These are phyloP conservation scores for Scaptomyza caliginosa DNA, from an alignment of 2,888 invertebrate genomes.

Conservation along the genomic window DNA sequence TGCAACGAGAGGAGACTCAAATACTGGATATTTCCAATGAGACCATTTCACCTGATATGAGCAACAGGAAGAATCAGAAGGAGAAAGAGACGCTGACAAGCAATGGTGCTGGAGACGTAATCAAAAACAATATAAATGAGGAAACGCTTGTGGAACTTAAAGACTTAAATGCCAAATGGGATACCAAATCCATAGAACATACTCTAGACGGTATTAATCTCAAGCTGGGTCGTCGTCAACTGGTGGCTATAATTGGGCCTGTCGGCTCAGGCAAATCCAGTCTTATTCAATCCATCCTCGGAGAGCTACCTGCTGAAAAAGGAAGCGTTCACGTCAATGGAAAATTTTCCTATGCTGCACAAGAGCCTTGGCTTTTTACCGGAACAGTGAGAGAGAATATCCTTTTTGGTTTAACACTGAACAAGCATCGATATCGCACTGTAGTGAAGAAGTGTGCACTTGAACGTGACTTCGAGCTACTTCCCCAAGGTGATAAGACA, in stretches of 20 bases:
- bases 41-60: background rate
- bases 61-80: background rate
- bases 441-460: conserved; percentile 84
- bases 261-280: conserved; percentile 88
- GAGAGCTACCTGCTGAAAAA: conserved; percentile 84
- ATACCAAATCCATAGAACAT: conserved; percentile 86
- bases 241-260: conserved; percentile 88
- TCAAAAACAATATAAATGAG: background rate
- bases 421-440: conserved; percentile 86
- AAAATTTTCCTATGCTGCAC: conserved; percentile 89
- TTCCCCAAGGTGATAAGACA: conserved; percentile 87
- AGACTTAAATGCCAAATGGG: conserved; percentile 89
- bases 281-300: conserved; percentile 85
- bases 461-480: conserved; percentile 85
- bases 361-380: conserved; percentile 93
- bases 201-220: conserved; percentile 88
- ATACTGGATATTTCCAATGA: conserved; percentile 61
- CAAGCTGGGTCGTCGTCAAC: conserved; percentile 86
- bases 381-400: conserved; percentile 88
- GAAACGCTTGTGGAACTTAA: conserved; percentile 84
- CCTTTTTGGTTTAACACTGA: conserved; percentile 86
- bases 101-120: background rate
- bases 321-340: conserved; percentile 86
- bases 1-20: conserved; percentile 85
- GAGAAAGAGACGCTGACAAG: background rate